Evolutionary conservation across 2,797 vertebrate species (phyloP).

Genomic region (Buphagus erythrorhynchus): DNA sequence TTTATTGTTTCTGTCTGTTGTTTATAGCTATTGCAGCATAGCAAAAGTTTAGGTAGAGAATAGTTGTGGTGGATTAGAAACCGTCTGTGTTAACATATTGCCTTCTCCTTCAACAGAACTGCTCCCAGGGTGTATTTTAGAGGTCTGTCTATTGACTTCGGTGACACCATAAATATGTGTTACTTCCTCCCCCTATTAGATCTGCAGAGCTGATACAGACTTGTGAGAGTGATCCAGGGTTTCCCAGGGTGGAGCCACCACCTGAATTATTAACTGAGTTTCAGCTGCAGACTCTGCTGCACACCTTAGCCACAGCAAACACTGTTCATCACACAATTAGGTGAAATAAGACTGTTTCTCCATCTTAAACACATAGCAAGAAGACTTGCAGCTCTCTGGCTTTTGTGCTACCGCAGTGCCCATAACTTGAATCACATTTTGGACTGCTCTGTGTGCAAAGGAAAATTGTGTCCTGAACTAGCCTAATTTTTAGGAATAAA

Average conservation of each 20-base stretch:
- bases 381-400: neutral
- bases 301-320: neutral
- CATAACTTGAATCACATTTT: neutral
- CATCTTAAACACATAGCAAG: neutral
- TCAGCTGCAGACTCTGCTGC: neutral
- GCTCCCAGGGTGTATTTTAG: slow-evolving; percentile 31
- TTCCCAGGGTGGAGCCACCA: neutral
- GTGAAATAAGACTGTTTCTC: neutral
- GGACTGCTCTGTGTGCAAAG: neutral
- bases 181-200: neutral
- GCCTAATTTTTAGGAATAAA: neutral
- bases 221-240: neutral
- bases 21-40: slow-evolving; percentile 2
- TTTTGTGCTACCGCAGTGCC: neutral
- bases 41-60: slow-evolving; percentile 22
- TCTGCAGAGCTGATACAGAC: neutral
- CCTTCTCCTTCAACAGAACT: slow-evolving; percentile 36
- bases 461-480: neutral
- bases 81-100: neutral
- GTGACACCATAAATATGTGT: slow-evolving; percentile 49
- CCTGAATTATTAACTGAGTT: slow-evolving; percentile 6
- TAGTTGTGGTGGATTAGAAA: slow-evolving; percentile 48
- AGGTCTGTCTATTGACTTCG: neutral
- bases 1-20: slow-evolving; percentile 17
- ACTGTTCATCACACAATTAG: neutral